A percentile compares a stretch with the other conserved stretches of the same genome.
phyloP scores from a whole-genome alignment of 2,797 vertebrate species.

The Sphenopsis melanotis region DNA sequence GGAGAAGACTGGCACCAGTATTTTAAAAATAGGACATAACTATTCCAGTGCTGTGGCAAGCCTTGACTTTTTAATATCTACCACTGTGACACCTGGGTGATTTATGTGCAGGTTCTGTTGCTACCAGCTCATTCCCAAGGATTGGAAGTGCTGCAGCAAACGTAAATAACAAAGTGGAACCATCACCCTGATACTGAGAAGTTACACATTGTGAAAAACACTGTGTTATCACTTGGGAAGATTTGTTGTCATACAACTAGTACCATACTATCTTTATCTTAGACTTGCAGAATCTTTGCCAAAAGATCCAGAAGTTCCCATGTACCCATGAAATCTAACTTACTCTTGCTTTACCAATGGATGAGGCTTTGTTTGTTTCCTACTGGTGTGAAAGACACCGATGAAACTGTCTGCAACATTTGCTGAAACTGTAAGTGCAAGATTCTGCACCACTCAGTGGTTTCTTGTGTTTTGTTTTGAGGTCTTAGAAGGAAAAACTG shows the following conservation, averaged over 20 bases:
- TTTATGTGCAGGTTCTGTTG: background rate
- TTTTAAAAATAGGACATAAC: background rate
- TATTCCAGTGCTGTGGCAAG: background rate
- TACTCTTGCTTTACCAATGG: background rate
- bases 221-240: background rate
- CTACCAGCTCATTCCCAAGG: background rate
- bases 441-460: background rate
- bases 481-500: background rate
- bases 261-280: background rate
- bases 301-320: background rate
- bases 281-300: background rate
- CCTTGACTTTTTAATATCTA: conserved; percentile 4
- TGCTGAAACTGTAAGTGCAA: background rate
- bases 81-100: background rate
- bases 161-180: background rate
- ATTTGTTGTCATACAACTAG: background rate
- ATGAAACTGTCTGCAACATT: background rate
- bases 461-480: background rate
- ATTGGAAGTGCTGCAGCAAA: background rate
- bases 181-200: background rate
- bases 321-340: background rate
- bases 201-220: background rate
- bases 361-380: background rate
- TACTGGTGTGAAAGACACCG: background rate
- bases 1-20: background rate